Evolutionary conservation across 2,113 vertebrate genomes (phyloP).

Genomic region (Tretioscincus oriximinensis): DNA sequence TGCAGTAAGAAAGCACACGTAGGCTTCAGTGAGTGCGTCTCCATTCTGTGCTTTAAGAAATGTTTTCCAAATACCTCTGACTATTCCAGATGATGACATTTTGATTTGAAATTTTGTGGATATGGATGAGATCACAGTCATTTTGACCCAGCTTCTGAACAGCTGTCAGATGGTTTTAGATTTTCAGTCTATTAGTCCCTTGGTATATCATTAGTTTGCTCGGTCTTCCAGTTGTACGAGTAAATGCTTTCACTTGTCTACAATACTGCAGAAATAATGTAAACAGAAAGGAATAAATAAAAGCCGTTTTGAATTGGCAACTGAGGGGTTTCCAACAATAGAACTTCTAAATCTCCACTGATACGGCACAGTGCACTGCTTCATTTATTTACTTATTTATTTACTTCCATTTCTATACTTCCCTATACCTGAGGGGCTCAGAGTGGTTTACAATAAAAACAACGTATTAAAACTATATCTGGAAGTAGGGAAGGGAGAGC

Average conservation of each 20-base stretch:
- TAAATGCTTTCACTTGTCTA: conserved; percentile 16
- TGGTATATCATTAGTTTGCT: neutral
- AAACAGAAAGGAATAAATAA: conserved; percentile 10
- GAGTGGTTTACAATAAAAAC: no score
- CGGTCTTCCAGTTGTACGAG: neutral
- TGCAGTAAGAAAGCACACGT: neutral
- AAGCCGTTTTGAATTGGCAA: conserved; percentile 17
- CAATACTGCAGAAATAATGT: conserved; percentile 5
- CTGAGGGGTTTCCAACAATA: conserved; percentile 10
- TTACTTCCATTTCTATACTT: no score
- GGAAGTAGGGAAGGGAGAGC: no score
- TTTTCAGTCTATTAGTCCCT: conserved; percentile 20
- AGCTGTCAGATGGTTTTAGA: neutral
- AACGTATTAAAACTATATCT: no score
- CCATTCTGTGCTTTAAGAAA: neutral
- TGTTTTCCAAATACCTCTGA: conserved; percentile 2
- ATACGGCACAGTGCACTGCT: neutral
- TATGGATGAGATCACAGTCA: neutral
- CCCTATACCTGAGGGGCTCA: no score
- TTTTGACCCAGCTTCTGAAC: conserved; percentile 12
- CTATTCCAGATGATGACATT: conserved; percentile 19
- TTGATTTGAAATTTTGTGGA: conserved; percentile 20
- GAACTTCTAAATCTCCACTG: neutral
- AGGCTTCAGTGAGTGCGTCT: neutral
- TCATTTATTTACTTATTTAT: no score